Evolutionary conservation across 2,888 invertebrate species (phyloP).

Genomic region (Athripsodes cinereus): DNA sequence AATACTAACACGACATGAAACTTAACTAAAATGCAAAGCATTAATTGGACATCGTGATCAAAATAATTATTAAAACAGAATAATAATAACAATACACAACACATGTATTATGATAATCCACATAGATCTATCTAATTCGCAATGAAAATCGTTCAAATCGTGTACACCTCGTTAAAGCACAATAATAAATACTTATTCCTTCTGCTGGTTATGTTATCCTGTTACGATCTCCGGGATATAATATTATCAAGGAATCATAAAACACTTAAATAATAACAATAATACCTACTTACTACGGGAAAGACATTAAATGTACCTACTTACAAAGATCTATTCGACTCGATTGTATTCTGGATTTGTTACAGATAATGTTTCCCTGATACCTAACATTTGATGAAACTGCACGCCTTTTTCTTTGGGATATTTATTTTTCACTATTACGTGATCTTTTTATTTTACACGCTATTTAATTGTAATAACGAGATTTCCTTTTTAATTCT

Average conservation of each 20-base stretch:
- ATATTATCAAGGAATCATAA: conserved; percentile 1
- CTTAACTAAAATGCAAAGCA: background rate
- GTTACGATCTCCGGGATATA: background rate
- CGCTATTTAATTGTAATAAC: no score
- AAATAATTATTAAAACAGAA: background rate
- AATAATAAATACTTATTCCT: no score
- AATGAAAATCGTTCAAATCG: background rate
- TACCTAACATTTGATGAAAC: no score
- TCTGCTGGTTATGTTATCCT: background rate
- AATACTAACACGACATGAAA: background rate
- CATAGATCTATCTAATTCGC: background rate
- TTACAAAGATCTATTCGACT: no score
- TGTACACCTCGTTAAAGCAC: background rate
- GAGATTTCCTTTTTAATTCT: no score
- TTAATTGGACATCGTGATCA: conserved; percentile 1
- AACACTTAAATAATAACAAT: background rate
- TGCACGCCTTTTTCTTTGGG: no score
- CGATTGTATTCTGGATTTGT: background rate
- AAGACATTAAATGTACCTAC: no score
- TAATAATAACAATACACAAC: background rate
- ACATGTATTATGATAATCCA: background rate
- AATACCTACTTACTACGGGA: no score
- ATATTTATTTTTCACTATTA: no score
- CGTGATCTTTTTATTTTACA: no score
- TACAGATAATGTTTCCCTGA: background rate